Evolutionary conservation across 2,888 invertebrate genomes (phyloP), one percentile per base, ranked within the genome.

Genomic region (Clanis bilineata): DNA sequence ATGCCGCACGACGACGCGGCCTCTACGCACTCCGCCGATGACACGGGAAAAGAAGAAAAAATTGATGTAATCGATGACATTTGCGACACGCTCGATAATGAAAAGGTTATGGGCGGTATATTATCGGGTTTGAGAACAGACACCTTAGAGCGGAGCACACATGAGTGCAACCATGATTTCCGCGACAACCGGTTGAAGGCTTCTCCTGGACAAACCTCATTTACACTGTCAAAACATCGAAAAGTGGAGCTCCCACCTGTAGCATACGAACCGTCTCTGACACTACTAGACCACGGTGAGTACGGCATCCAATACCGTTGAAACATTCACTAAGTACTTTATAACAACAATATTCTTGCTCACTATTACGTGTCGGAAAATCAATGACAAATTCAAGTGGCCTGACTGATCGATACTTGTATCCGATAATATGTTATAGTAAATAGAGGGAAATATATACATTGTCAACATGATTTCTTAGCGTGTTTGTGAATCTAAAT

Each of bases 191-290:
- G 92, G 76, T 79, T 92, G 65, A 92, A 91, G 70, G 77, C 86
- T 57, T 79, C 85, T 59, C 85, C 89, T 57, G 89, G 85, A 59
- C 88, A 89, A 71, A 87, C 93, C 44, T 90, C 93, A 57, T 94
- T 94, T 79, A 94, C 94, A 43, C 76, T 94, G 63, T 93, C 94
- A 62, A 93, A 93, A 70, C 94, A 94, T 80, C 85, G 93, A 67
- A 94, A 93, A 79, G 94, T 94, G 65, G 94, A 94, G 72, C 84
- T 94, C 62, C 90, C 93, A 57, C 93, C 94, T 22, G 88, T 88
- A 60, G 79, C 78, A 59, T 78, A 80, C 62, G 90, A 89, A 63
- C 75, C 84, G 12, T 76, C 87, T 15, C 82, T 88, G 62, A 76
- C 76, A 47, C 75, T 88, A 62, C 78, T 88, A 65, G 86, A 88